phyloP scores from a whole-genome alignment of 2,113 vertebrate species.

The Osmerus eperlanus region DNA sequence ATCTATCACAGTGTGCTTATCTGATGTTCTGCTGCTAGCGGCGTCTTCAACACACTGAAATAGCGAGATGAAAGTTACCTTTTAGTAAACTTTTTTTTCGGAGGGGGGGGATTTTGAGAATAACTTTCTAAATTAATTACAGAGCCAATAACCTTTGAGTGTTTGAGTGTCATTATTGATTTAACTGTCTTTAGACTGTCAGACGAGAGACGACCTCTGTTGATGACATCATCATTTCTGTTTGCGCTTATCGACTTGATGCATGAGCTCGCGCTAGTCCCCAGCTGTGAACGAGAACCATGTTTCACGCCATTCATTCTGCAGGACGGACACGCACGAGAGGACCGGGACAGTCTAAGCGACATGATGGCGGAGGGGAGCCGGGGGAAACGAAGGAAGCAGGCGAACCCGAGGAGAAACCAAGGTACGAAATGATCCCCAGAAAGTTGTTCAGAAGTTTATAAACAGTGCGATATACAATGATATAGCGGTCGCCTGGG shows the following conservation, averaged over 20 bases:
- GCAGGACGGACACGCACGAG: conserved; percentile 23
- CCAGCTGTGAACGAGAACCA: conserved; percentile 64
- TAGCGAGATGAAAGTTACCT: too few species aligned
- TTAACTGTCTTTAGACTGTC: not conserved
- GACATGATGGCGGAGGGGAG: conserved; percentile 74
- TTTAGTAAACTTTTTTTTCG: too few species aligned
- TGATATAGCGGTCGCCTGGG: not conserved
- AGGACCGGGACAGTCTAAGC: not conserved
- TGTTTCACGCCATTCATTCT: conserved; percentile 63
- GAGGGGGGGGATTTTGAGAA: too few species aligned
- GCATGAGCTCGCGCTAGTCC: conserved; percentile 57
- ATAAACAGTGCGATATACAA: not conserved
- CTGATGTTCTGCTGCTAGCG: too few species aligned
- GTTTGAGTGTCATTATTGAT: too few species aligned
- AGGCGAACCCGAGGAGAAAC: conserved; percentile 77
- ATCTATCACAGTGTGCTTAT: too few species aligned
- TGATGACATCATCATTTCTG: conserved; percentile 69
- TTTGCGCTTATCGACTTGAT: conserved; percentile 54
- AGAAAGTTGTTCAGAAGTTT: conserved; percentile 6
- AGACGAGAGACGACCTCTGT: conserved; percentile 62
- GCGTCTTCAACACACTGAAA: too few species aligned
- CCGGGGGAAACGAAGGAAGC: conserved; percentile 77
- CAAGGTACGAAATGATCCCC: conserved; percentile 63
- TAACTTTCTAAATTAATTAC: too few species aligned
- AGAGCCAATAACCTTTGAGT: too few species aligned